These are phyloP conservation scores for Mercenaria mercenaria DNA, from an alignment of 1,140 invertebrate genomes.

Conservation along the genomic window DNA sequence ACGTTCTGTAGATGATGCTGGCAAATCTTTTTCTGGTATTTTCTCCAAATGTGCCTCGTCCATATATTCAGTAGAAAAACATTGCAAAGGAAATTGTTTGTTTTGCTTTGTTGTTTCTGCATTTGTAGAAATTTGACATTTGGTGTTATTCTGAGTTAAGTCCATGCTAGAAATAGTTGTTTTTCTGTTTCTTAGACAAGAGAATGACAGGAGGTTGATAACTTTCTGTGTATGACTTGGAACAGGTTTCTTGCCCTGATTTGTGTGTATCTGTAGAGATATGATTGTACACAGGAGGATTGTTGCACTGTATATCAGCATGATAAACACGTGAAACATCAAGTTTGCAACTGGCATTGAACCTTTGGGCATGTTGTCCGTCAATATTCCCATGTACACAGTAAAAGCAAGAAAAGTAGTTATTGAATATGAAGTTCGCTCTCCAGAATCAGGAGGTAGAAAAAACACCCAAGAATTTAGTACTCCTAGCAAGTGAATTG, in stretches of 20 bases:
- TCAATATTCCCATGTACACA: slow-evolving; percentile 88
- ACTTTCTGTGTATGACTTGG: neutral
- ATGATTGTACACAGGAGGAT: slow-evolving; percentile 14
- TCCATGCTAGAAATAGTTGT: neutral
- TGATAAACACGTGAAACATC: neutral
- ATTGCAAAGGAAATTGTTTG: neutral
- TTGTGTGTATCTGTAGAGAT: neutral
- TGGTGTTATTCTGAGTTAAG: neutral
- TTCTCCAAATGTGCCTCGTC: neutral
- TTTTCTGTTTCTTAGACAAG: neutral
- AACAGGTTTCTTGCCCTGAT: slow-evolving; percentile 21
- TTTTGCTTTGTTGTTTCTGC: neutral
- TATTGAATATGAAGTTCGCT: slow-evolving; percentile 88
- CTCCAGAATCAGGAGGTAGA: slow-evolving; percentile 88
- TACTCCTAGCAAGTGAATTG: slow-evolving; percentile 88
- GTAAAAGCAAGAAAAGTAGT: slow-evolving; percentile 88
- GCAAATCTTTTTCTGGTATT: neutral
- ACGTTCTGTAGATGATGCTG: neutral
- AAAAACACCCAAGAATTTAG: slow-evolving; percentile 88
- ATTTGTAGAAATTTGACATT: neutral
- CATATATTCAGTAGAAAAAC: neutral
- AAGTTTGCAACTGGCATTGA: slow-evolving; percentile 86
- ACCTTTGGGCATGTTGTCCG: slow-evolving; percentile 88
- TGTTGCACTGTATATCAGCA: slow-evolving; percentile 18
- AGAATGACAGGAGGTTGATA: neutral